These are phyloP conservation scores for Ceyx margarethae DNA, from an alignment of 2,113 vertebrate genomes.

Conservation along the genomic window DNA sequence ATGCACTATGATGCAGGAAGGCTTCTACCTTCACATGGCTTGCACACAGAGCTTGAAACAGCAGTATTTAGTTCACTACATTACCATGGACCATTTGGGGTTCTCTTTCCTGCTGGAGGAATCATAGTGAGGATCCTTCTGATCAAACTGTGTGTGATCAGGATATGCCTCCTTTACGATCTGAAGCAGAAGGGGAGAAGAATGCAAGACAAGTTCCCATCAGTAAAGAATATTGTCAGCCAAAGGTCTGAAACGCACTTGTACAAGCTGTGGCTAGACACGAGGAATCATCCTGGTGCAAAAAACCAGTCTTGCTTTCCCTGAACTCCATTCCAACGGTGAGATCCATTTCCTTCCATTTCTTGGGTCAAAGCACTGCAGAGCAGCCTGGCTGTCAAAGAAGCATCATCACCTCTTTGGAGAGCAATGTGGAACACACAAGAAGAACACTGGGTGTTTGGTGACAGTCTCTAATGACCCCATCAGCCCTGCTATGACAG, in stretches of 20 bases:
- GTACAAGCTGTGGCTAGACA: background rate
- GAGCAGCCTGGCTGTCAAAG: background rate
- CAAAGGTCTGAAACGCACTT: background rate
- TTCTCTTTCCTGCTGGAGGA: slow-evolving; percentile 86
- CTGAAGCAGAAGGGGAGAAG: slow-evolving; percentile 67
- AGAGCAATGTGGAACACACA: background rate
- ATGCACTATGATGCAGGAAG: background rate
- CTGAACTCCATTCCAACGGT: background rate
- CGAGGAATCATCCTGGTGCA: background rate
- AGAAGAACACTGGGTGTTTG: background rate
- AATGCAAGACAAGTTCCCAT: background rate
- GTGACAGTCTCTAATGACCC: background rate
- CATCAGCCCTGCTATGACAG: background rate
- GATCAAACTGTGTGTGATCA: slow-evolving; percentile 97
- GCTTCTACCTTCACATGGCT: background rate
- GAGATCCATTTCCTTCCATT: background rate
- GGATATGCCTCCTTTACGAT: slow-evolving; percentile 92
- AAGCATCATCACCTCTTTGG: background rate
- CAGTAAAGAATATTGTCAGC: background rate
- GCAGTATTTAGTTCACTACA: background rate
- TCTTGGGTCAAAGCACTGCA: background rate
- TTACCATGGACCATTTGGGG: slow-evolving; percentile 97
- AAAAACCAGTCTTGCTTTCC: background rate
- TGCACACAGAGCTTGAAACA: background rate
- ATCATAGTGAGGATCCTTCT: slow-evolving; percentile 87